phyloP scores from a whole-genome alignment of 2,888 invertebrate genomes.

The Clitarchus hookeri region DNA sequence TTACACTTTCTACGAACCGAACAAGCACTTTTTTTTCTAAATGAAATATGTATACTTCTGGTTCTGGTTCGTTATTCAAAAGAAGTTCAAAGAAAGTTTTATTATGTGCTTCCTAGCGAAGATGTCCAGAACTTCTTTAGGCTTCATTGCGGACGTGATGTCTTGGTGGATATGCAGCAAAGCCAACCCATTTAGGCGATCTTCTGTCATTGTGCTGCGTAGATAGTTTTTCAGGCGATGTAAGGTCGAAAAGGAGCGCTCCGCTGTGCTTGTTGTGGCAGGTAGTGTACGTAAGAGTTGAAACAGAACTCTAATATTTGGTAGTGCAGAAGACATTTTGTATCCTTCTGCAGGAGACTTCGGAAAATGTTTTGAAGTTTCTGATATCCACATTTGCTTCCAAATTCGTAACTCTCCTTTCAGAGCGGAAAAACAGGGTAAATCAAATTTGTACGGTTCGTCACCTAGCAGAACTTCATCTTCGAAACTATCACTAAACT shows the following conservation, averaged over 20 bases:
- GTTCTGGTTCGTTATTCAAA: not conserved
- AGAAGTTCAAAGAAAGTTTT: not conserved
- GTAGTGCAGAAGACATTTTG: not conserved
- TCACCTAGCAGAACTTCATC: constrained; percentile 11
- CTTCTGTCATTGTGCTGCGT: not conserved
- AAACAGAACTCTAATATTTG: constrained; percentile 19
- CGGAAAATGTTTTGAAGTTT: not conserved
- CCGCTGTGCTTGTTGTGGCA: not conserved
- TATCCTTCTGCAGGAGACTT: not conserved
- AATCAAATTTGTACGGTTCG: not conserved
- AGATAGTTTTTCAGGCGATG: not conserved
- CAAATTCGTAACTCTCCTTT: not conserved
- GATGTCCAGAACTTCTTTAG: constrained; percentile 15
- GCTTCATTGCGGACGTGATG: not conserved
- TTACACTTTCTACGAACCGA: too few relatives aligned
- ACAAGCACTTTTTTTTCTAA: not conserved
- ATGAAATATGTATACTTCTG: not conserved
- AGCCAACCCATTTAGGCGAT: not conserved
- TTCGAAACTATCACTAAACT: not conserved
- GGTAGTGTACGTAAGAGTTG: not conserved
- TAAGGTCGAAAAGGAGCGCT: not conserved
- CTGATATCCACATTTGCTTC: not conserved
- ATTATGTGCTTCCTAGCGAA: not conserved
- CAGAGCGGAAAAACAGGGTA: constrained; percentile 10
- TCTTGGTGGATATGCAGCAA: constrained; percentile 20